phyloP scores from a whole-genome alignment of 1,140 invertebrate genomes.

The Microplitis mediator region DNA sequence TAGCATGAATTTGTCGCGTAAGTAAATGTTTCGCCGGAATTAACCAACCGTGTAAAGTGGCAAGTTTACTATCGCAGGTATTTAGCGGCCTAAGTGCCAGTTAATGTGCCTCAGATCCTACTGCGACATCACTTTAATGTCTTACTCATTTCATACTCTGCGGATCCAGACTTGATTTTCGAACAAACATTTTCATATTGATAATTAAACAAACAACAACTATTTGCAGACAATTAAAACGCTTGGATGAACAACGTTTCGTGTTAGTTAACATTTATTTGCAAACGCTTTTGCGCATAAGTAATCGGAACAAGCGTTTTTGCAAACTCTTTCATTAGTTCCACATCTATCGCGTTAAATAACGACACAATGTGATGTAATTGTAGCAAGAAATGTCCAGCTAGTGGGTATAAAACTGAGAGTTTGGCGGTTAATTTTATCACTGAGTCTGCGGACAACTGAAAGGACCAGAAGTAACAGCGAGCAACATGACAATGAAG shows the following conservation, averaged over 20 bases:
- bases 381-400: slow-evolving; percentile 23
- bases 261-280: background rate
- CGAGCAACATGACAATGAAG: background rate
- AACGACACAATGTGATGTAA: slow-evolving; percentile 50
- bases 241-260: background rate
- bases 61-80: too few species aligned
- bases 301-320: background rate
- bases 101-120: too few species aligned
- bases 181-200: too few species aligned
- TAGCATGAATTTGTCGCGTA: too few species aligned
- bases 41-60: too few species aligned
- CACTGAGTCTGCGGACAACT: background rate
- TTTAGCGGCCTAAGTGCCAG: too few species aligned
- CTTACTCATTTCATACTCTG: too few species aligned
- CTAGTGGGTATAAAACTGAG: slow-evolving; percentile 43
- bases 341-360: slow-evolving; percentile 42
- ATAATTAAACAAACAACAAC: too few species aligned
- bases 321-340: background rate
- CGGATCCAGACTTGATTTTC: too few species aligned
- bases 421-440: background rate
- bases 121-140: too few species aligned
- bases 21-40: too few species aligned
- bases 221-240: background rate
- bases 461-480: too few species aligned
- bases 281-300: slow-evolving; percentile 22